phyloP scores from a whole-genome alignment of 2,888 invertebrate genomes.

The Orthosia incerta region DNA sequence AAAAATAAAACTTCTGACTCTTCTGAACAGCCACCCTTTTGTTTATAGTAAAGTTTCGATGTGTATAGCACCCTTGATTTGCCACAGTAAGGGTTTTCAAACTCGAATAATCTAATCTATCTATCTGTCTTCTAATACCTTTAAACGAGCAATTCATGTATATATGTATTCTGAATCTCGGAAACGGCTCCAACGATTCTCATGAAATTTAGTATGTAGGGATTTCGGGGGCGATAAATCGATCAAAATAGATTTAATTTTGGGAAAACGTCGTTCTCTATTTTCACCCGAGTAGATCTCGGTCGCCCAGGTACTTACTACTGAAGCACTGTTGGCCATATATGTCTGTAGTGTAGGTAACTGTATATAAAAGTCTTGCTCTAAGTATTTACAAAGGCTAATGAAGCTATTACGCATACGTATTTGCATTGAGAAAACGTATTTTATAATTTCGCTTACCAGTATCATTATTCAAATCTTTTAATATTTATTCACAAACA shows the following conservation, averaged over 20 bases:
- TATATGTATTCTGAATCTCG: no score
- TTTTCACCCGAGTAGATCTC: no score
- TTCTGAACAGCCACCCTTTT: background rate
- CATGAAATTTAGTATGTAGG: no score
- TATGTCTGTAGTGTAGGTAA: background rate
- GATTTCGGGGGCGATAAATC: no score
- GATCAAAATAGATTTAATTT: no score
- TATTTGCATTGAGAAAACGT: background rate
- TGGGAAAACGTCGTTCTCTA: no score
- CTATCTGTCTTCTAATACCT: no score
- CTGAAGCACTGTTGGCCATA: background rate
- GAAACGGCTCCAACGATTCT: no score
- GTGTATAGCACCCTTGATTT: background rate
- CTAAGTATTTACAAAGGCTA: background rate
- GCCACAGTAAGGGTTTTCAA: background rate
- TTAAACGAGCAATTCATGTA: no score
- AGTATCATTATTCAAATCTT: background rate
- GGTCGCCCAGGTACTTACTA: background rate
- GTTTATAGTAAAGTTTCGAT: no score
- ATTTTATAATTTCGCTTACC: background rate
- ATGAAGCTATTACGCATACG: background rate
- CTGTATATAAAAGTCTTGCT: background rate
- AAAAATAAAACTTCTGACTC: background rate
- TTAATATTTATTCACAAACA: conserved; percentile 1
- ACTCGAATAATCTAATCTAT: no score